phyloP scores from a whole-genome alignment of 2,113 vertebrate species.

The Kryptolebias marmoratus region DNA sequence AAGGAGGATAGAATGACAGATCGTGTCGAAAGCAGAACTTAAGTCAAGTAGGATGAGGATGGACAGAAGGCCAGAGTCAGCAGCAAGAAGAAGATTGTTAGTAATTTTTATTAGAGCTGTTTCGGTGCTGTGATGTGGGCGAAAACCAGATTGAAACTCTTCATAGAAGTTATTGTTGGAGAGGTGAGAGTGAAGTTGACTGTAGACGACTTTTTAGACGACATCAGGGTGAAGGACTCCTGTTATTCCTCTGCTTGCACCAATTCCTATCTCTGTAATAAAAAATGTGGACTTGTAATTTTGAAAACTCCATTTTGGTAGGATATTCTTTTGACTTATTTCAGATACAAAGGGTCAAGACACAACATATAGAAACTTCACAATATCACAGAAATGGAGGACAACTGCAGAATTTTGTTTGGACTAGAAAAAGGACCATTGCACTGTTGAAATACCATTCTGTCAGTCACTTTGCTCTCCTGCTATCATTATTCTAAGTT shows the following conservation, averaged over 20 bases:
- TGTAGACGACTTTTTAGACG: too few relatives aligned
- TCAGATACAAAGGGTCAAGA: background rate
- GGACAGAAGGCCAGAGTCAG: too few relatives aligned
- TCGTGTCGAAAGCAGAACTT: too few relatives aligned
- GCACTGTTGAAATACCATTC: constrained; percentile 37
- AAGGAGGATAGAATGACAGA: too few relatives aligned
- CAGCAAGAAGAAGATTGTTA: too few relatives aligned
- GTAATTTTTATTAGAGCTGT: too few relatives aligned
- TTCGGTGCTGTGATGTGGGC: too few relatives aligned
- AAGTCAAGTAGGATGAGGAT: too few relatives aligned
- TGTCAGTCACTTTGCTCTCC: constrained; percentile 43
- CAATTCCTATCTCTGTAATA: constrained; percentile 9
- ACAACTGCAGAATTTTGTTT: constrained; percentile 6
- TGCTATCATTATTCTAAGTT: constrained; percentile 72
- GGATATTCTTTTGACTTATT: constrained; percentile 6
- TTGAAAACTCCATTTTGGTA: constrained; percentile 22
- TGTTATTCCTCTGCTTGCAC: constrained; percentile 6
- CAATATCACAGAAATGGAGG: constrained; percentile 26
- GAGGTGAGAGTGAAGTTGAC: too few relatives aligned
- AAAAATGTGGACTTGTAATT: constrained; percentile 15
- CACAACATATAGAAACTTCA: background rate
- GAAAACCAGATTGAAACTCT: too few relatives aligned
- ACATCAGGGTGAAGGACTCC: constrained; percentile 20
- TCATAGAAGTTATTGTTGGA: too few relatives aligned
- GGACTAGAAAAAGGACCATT: constrained; percentile 31